Conservation (phyloP, 2,113 vertebrate species). For the Noturus placidus region DNA sequence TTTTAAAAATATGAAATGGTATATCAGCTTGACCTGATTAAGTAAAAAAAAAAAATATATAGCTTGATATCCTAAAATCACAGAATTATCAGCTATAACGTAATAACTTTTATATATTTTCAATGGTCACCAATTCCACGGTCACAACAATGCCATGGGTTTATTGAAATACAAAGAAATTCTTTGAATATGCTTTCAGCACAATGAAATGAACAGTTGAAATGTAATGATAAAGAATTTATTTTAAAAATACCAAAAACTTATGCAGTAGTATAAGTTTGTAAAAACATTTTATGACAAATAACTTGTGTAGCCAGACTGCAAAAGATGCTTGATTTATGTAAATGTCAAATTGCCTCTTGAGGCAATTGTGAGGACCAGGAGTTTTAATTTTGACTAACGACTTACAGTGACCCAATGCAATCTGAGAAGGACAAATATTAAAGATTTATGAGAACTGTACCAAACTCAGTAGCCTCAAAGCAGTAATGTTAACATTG, state of each 20-base stretch:
- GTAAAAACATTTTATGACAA: no score
- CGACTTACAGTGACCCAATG: slow-evolving; percentile 15
- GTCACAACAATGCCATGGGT: background rate
- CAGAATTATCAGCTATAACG: background rate
- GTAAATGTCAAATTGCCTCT: background rate
- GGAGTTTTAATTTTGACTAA: background rate
- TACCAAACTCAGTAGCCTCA: slow-evolving; percentile 2
- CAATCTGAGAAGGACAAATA: slow-evolving; percentile 23
- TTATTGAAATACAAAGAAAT: background rate
- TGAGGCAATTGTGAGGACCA: no score
- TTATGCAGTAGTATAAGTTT: no score
- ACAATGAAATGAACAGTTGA: no score
- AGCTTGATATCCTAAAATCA: background rate
- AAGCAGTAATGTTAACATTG: background rate
- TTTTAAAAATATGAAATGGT: background rate
- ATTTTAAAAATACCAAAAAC: no score
- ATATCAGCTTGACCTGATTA: background rate
- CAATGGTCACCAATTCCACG: no score
- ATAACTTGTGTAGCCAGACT: no score
- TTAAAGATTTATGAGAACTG: slow-evolving; percentile 55
- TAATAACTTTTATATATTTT: no score
- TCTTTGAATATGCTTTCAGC: background rate
- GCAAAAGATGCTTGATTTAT: no score
- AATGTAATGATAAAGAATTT: no score
- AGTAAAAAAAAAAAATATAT: no score